Evolutionary conservation across 2,888 invertebrate species (phyloP), one percentile per base, ranked within the genome.

Genomic region (Tenthredo mesomela): DNA sequence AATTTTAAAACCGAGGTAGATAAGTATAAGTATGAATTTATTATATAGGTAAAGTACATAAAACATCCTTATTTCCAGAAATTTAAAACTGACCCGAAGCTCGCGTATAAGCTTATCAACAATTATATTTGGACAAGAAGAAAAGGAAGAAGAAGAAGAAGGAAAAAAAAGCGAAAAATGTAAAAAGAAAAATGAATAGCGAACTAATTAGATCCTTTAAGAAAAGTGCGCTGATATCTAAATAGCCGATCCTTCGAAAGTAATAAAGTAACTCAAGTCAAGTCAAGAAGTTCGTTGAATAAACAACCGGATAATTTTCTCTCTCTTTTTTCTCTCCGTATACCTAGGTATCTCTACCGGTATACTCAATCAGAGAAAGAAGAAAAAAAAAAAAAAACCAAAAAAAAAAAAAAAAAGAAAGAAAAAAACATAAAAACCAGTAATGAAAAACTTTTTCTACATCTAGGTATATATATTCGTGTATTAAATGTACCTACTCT

Each of bases 401-500:
- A 37, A n/a, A 18, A 54, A 54, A 54, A n/a, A 6, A 18, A 54
- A 54, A 1, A 4, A 33, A 54, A 54, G n/a, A 18, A 7, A 0
- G 0, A 4, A 54, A 54, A 54, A 18, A 37, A 0, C 6, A 21
- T n/a, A 21, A 58, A 61, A 61, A 10, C 25, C 61, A 61, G 9
- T 61, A 61, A 61, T 61, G 61, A 61, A 61, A 61, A 61, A 61
- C 61, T 61, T 61, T 61, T 61, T 61, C 21, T 12, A 61, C 61
- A 61, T 25, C 61, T 25, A 58, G 6, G 10, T 21, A 61, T 54
- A 61, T 25, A 25, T 9, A 25, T 21, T 25, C 61, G 21, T 25
- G 10, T 21, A n/a, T 21, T 61, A 25, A 10, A 61, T 25, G 21
- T 21, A 25, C 37, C 37, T 37, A 37, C 61, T 61, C 25, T 25